Evolutionary conservation across 2,797 vertebrate species (phyloP), one percentile per base, ranked within the genome.

Genomic region (Aselliscus stoliczkanus): DNA sequence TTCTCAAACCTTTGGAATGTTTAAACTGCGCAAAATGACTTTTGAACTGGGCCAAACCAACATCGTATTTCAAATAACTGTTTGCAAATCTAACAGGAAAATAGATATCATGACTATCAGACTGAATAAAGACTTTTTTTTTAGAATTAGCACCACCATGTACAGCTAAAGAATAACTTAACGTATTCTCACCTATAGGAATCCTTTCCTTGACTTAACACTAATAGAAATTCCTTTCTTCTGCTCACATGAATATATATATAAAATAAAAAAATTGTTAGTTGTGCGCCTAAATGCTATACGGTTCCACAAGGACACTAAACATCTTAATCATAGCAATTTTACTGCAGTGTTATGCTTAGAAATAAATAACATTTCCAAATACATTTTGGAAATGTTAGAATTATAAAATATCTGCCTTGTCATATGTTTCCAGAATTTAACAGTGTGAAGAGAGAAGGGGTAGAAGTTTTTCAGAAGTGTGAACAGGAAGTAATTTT

Each of bases 311-410:
- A 89, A 72, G 20, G 34, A 52, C 64, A 69, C 31, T 56, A 34
- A 92, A 37, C 29, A 88, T 75, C 14, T 80, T 96, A 77, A 65
- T 76, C 69, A 31, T 4, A 72, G 4, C 4, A 69, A 50, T 69
- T 88, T 70, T 90, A 60, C 7, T 67, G 1, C 10, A 47, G 69
- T 50, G 17, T 72, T 93, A 52, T 73, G 10, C 34, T 70, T 84
- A 75, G 93, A 70, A 94, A 86, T 75, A 88, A 90, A 65, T 65
- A 92, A 23, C 14, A 18, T 31, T 12, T 58, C n/a, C 62, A n/a
- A n/a, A 42, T 50, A 56, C 6, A 93, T 79, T 88, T 93, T 86
- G 39, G 31, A 93, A 93, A 82, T 93, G 11, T 82, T 64, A 54
- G 42, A 84, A 84, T 13, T 75, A 39, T 54, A 56, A 1, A 39